Evolutionary conservation across 1,140 invertebrate species (phyloP), one percentile per base, ranked within the genome.

Genomic region (Mizuhopecten yessoensis): DNA sequence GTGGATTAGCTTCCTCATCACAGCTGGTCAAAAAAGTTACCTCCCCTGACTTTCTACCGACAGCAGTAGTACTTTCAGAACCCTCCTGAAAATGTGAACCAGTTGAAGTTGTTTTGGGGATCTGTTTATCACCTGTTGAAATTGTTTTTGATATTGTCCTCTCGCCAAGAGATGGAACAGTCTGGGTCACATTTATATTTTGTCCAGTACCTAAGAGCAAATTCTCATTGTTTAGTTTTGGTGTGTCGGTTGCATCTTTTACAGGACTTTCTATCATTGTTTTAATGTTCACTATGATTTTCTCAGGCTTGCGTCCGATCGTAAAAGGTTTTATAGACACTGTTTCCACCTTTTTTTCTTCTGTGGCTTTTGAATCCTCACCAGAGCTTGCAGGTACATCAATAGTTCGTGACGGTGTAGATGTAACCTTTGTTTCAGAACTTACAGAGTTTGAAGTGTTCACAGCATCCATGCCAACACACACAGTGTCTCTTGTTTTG

Each of bases 231-330:
- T 75, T 29, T n/a, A n/a, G n/a, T 13, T 39, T 39, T 2, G n/a
- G 11, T 29, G 11, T 29, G 2, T 75, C 57, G 0, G n/a, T 5
- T 75, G 57, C 29, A 3, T 75, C 57, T n/a, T 75, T 75, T 29
- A 75, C 7, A 5, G 57, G 57, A 75, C 57, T 75, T n/a, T 75
- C 57, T 29, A 75, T 29, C n/a, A 75, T 75, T 75, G 57, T 75
- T 75, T 75, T 75, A 29, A 75, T 75, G 57, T 75, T 75, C 57
- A 75, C 57, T 17, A 75, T 75, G 23, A 75, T 75, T 75, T 75
- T 75, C 23, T 75, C 57, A 75, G 57, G 0, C n/a, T 75, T 75
- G 2, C 57, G 57, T 75, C 57, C 57, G 11, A 75, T 75, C 29
- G 57, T 29, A 11, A 75, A 75, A 29, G 57, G 57, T 75, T 75